Conservation (phyloP, 1,140 invertebrate genomes). For the Drepana arcuata region DNA sequence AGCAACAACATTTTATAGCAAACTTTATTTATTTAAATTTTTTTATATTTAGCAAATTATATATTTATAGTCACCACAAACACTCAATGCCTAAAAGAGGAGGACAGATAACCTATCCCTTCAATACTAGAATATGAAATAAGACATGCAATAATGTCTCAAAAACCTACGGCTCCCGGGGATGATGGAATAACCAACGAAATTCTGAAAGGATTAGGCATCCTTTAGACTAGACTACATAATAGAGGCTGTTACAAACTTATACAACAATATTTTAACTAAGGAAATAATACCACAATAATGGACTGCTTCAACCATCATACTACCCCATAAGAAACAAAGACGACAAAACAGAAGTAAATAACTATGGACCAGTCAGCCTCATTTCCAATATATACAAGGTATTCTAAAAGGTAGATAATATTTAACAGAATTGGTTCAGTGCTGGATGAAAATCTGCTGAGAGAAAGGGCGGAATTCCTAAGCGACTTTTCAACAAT, state of each 20-base stretch:
- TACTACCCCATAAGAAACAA: conserved; percentile 3
- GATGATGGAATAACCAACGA: conserved; percentile 16
- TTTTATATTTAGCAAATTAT: conserved; percentile 14
- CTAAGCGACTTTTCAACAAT: conserved; percentile 7
- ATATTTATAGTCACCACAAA: background rate
- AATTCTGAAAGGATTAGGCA: conserved; percentile 10
- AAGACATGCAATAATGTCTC: conserved; percentile 13
- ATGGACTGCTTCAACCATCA: conserved; percentile 1
- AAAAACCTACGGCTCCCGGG: conserved; percentile 15
- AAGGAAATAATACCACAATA: conserved; percentile 2
- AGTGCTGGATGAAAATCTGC: conserved; percentile 15
- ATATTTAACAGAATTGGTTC: conserved; percentile 12
- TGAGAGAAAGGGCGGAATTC: conserved; percentile 19
- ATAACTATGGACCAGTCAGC: conserved; percentile 11
- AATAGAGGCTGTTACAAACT: conserved; percentile 5
- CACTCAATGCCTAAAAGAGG: background rate
- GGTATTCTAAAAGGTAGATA: conserved; percentile 16
- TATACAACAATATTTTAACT: conserved; percentile 10
- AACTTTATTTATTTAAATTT: conserved; percentile 8
- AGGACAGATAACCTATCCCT: conserved; percentile 1
- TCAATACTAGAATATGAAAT: conserved; percentile 7
- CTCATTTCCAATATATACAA: conserved; percentile 18
- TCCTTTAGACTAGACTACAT: background rate
- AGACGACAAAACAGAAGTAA: conserved; percentile 1
- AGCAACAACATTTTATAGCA: conserved; percentile 14